A percentile compares a stretch with the other conserved stretches of the same genome.
These are phyloP conservation scores for Morus bassanus DNA, from an alignment of 2,797 vertebrate species.

Conservation along the genomic window DNA sequence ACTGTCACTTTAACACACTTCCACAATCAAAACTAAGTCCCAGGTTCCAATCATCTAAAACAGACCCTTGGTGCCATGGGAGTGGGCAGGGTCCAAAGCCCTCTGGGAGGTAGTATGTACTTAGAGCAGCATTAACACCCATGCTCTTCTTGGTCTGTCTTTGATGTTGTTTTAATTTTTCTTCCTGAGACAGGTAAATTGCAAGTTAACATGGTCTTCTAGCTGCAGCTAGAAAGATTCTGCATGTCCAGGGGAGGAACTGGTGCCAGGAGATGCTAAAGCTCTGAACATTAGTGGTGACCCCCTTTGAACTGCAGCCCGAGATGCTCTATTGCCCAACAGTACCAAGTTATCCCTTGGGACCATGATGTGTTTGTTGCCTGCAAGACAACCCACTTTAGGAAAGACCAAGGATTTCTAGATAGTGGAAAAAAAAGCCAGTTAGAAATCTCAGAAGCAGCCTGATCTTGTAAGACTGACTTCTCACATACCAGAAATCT, in stretches of 20 bases:
- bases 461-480: background rate
- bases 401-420: background rate
- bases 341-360: background rate
- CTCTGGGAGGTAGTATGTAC: background rate
- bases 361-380: background rate
- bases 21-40: background rate
- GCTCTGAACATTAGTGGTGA: background rate
- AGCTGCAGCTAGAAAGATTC: background rate
- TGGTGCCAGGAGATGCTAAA: background rate
- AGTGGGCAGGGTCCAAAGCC: background rate
- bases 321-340: background rate
- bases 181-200: conserved; percentile 9
- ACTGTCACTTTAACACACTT: conserved; percentile 42
- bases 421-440: background rate
- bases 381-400: background rate
- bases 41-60: conserved; percentile 21
- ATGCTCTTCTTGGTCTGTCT: background rate
- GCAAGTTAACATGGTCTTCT: background rate
- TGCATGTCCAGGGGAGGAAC: background rate
- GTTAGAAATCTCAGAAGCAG: background rate
- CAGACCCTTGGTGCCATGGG: background rate
- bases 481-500: background rate
- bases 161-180: conserved; percentile 59
- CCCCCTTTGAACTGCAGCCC: background rate
- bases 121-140: conserved; percentile 31